phyloP scores from a whole-genome alignment of 1,140 invertebrate species.

The Latrodectus geometricus region DNA sequence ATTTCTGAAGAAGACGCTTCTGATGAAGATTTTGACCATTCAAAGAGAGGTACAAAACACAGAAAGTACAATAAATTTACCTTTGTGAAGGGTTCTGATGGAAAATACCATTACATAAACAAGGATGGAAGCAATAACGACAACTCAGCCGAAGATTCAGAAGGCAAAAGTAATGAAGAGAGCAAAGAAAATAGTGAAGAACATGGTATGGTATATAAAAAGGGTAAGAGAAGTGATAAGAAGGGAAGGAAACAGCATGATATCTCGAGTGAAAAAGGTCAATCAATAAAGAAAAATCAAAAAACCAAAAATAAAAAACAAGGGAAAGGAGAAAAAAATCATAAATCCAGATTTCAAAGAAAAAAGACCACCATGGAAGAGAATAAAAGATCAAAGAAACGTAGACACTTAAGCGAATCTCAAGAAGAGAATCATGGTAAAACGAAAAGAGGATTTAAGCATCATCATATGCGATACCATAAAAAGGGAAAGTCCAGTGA shows the following conservation, averaged over 20 bases:
- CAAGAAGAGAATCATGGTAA: not conserved
- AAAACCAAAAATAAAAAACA: not conserved
- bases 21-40: no score
- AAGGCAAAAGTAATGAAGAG: not conserved
- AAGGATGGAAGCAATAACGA: not conserved
- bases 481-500: not conserved
- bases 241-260: no score
- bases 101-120: not conserved
- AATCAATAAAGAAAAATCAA: no score
- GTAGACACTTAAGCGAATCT: not conserved
- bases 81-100: not conserved
- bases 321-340: not conserved
- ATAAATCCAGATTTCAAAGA: not conserved
- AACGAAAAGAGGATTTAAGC: not conserved
- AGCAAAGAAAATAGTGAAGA: no score
- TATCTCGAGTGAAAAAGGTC: no score
- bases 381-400: not conserved
- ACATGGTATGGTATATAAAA: no score
- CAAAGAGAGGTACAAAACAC: no score
- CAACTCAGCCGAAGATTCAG: not conserved
- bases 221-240: no score
- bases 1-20: no score
- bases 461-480: not conserved
- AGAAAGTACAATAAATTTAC: not conserved
- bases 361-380: not conserved